Evolutionary conservation across 1,140 invertebrate species (phyloP), one percentile per base, ranked within the genome.

Genomic region (Lasioglossum baleicum): DNA sequence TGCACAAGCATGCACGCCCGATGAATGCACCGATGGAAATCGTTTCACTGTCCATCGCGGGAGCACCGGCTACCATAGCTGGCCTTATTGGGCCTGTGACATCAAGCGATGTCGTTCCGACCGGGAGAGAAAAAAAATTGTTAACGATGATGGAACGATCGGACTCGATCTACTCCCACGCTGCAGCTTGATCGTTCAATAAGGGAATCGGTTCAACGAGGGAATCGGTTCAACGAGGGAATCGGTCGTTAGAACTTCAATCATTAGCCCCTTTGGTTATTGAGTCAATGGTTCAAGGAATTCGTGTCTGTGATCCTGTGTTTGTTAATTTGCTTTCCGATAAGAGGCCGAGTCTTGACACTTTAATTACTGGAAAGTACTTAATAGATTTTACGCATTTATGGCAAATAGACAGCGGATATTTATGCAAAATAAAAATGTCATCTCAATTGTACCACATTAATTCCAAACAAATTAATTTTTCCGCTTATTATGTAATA

Each of bases 11-110:
- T 13, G 40, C 58, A 81, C 73, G 66, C 69, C 65, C 74, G 73
- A 79, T 65, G 61, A 73, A 65, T 73, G 31, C 61, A 65, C 42
- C 71, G 72, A 75, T 68, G 71, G n/a, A 75, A 65, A 80, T 75
- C 71, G 72, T 63, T 75, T 48, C 69, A n/a, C 26, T 56, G 26
- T 6, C 58, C 61, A 22, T 72, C 42, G 60, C 40, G 35, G 7
- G 10, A 58, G 56, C 20, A 56, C 26, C 17, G 61, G 26, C n/a
- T 7, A 2, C 22, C 44, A 48, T 48, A 2, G 44, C 44, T 48
- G 48, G 48, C 60, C 58, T 48, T 26, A 42, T 58, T 48, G 69
- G 35, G 3, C 60, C 60, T 56, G 70, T 17, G 61, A 78, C 17
- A 53, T 56, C 60, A 31, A 2, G 20, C n/a, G 44, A 13, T 42